Evolutionary conservation across 1,140 invertebrate species (phyloP).

Genomic region (Listronotus bonariensis): DNA sequence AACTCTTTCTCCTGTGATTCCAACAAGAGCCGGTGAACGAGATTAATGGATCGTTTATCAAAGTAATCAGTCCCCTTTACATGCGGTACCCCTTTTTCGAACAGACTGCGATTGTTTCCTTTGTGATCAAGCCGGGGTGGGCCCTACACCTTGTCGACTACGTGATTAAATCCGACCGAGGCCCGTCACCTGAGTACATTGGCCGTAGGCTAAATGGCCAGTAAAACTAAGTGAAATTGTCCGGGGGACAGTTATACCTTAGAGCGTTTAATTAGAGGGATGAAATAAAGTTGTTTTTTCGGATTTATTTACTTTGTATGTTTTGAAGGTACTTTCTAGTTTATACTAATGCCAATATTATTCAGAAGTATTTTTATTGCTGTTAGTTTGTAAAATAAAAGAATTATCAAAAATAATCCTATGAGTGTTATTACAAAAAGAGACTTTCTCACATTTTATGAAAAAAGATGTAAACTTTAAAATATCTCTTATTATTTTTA

Average conservation of each 20-base stretch:
- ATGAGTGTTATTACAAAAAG: too few relatives aligned
- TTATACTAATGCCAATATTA: too few relatives aligned
- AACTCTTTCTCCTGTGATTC: too few relatives aligned
- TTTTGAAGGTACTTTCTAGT: too few relatives aligned
- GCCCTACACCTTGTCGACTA: slow-evolving; percentile 40
- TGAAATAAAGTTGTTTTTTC: background rate
- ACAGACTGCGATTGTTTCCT: slow-evolving; percentile 23
- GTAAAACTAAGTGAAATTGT: slow-evolving; percentile 55
- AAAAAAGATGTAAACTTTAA: too few relatives aligned
- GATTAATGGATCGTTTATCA: slow-evolving; percentile 53
- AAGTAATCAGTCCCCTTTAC: slow-evolving; percentile 49
- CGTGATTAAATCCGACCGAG: slow-evolving; percentile 55
- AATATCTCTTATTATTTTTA: too few relatives aligned
- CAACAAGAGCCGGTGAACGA: slow-evolving; percentile 18
- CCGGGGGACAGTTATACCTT: slow-evolving; percentile 25
- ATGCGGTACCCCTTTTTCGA: slow-evolving; percentile 18
- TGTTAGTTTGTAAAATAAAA: too few relatives aligned
- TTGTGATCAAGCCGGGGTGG: slow-evolving; percentile 23
- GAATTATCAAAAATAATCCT: too few relatives aligned
- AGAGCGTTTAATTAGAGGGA: slow-evolving; percentile 28
- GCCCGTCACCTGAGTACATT: slow-evolving; percentile 55
- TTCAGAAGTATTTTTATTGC: too few relatives aligned
- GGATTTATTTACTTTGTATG: too few relatives aligned
- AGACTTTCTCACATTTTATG: too few relatives aligned
- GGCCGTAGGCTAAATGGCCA: slow-evolving; percentile 49